phyloP scores from a whole-genome alignment of 2,888 invertebrate genomes.

The Geotrupes spiniger region DNA sequence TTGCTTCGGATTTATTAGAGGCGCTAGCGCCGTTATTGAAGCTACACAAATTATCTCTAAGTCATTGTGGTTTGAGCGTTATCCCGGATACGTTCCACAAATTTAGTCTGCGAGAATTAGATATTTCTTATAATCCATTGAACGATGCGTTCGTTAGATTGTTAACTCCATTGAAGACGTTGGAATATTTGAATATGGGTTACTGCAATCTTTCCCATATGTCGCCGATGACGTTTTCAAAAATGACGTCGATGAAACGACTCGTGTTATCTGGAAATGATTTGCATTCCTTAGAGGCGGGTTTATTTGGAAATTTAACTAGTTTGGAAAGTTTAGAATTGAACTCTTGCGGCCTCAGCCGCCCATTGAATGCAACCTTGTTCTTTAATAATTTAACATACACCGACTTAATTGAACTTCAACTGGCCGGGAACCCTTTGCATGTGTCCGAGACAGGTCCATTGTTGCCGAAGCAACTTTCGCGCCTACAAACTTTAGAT shows the following conservation, averaged over 20 bases:
- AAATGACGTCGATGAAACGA: constrained; percentile 65
- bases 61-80: constrained; percentile 63
- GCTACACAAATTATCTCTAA: constrained; percentile 64
- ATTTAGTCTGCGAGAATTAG: constrained; percentile 64
- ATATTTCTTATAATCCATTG: constrained; percentile 69
- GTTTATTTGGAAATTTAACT: constrained; percentile 66
- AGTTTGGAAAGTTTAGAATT: constrained; percentile 65
- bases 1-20: constrained; percentile 61
- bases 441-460: constrained; percentile 59
- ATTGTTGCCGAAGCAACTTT: constrained; percentile 63
- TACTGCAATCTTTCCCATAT: constrained; percentile 66
- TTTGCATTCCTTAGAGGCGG: constrained; percentile 63
- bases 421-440: constrained; percentile 66
- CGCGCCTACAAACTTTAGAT: constrained; percentile 62
- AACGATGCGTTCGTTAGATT: constrained; percentile 65
- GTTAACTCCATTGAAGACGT: constrained; percentile 61
- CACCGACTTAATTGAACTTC: constrained; percentile 64
- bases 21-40: constrained; percentile 64
- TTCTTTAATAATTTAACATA: constrained; percentile 65
- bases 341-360: constrained; percentile 65
- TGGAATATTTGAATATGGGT: constrained; percentile 71
- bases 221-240: constrained; percentile 63
- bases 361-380: constrained; percentile 62
- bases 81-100: constrained; percentile 66
- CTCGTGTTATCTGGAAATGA: constrained; percentile 68